Base-by-base conservation (phyloP, 2,888 invertebrate genomes). In the Drosophila paracracens region DNA sequence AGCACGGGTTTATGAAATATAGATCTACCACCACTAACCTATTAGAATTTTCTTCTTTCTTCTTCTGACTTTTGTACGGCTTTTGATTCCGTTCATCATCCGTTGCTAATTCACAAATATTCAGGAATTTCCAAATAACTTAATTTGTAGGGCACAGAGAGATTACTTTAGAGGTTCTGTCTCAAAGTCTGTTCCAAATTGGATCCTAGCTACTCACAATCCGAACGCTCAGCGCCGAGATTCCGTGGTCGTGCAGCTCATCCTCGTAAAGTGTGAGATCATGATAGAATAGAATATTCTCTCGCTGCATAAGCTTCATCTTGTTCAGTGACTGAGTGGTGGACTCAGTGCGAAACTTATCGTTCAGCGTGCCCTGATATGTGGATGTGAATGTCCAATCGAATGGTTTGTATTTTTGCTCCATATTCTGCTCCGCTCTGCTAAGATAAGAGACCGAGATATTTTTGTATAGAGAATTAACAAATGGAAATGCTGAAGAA, bases 361-460 rank as follows among this genome's bases (percentile, higher is more conserved):
- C 95, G 63, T 94, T 94, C 40, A 96, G 91, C 27, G 96, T 96
- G 46, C 99, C 99, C 92, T 95, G 96, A 93, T 99, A 99, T 90
- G 97, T 95, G 36, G 98, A 98, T 27, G 97, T 96, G 92, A 97
- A 99, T 1, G 99, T 99, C 99, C 99, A 99, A 93, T 99, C 99
- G 94, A 98, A 99, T 25, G 97, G 96, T 91, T 96, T 96, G 63
- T 97, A 94, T 90, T 97, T 96, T 91, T 97, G 96, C 81, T 95
- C 95, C 81, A 96, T 94, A 87, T 76, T 91, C 61, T 92, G 90
- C 27, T 96, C 96, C 51, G 96, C 95, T 89, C 98, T 97, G 89
- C 52, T 93, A 92, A 25, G 18, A 18, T 7, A 36, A 1, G 2
- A 1, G n/a, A 2, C 2, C 16, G 4, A 46, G 21, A 16, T n/a